phyloP scores from a whole-genome alignment of 2,113 vertebrate genomes.

The Meleagris gallopavo region DNA sequence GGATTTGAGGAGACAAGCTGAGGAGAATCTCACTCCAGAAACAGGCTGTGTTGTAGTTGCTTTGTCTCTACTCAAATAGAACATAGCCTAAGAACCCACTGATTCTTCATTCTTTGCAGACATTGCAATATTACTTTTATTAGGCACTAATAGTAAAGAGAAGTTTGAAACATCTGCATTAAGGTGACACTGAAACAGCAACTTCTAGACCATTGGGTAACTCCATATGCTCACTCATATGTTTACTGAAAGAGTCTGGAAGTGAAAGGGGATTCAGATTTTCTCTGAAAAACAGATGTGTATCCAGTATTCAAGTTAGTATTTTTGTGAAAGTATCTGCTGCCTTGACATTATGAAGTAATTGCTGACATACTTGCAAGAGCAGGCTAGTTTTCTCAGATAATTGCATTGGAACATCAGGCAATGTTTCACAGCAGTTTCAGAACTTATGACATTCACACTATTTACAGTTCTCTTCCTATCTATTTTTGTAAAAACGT shows the following conservation, averaged over 20 bases:
- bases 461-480: neutral
- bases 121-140: neutral
- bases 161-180: neutral
- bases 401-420: neutral
- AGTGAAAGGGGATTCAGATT: neutral
- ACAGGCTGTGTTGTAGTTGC: neutral
- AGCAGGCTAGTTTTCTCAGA: neutral
- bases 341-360: neutral
- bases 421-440: neutral
- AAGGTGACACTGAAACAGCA: neutral
- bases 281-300: neutral
- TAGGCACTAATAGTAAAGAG: neutral
- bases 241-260: neutral
- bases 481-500: neutral
- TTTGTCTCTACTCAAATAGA: neutral
- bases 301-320: neutral
- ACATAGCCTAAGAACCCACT: neutral
- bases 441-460: neutral
- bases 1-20: neutral
- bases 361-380: neutral
- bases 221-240: neutral
- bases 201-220: neutral
- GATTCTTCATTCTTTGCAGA: neutral
- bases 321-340: neutral
- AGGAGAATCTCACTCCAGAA: neutral